phyloP scores from a whole-genome alignment of 2,888 invertebrate species.

The Chrysotoxum bicinctum region DNA sequence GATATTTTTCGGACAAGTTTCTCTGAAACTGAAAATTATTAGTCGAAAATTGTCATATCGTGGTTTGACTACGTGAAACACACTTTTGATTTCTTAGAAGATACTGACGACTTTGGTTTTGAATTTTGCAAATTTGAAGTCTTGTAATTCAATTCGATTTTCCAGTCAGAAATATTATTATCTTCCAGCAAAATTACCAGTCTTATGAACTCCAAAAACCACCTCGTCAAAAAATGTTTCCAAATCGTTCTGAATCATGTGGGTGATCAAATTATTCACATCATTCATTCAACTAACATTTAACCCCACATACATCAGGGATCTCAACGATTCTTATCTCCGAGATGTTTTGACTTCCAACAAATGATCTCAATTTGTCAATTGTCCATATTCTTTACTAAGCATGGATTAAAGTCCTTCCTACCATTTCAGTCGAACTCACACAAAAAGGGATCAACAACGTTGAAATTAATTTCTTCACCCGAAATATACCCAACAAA shows the following conservation, averaged over 20 bases:
- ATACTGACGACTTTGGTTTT: too few relatives aligned
- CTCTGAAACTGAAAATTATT: too few relatives aligned
- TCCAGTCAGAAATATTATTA: too few relatives aligned
- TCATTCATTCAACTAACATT: slow-evolving; percentile 37
- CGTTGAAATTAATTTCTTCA: slow-evolving; percentile 69
- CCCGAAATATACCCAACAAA: slow-evolving; percentile 57
- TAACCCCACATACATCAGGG: slow-evolving; percentile 58
- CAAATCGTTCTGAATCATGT: not conserved
- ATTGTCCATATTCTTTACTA: slow-evolving; percentile 62
- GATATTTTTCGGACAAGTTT: too few relatives aligned
- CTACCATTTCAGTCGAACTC: slow-evolving; percentile 1
- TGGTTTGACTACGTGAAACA: too few relatives aligned
- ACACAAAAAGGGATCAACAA: slow-evolving; percentile 58
- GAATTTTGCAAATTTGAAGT: too few relatives aligned
- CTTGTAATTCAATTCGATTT: too few relatives aligned
- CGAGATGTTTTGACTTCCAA: slow-evolving; percentile 80
- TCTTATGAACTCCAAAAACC: not conserved
- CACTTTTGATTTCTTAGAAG: too few relatives aligned
- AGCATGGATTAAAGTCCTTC: slow-evolving; percentile 65
- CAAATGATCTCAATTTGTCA: slow-evolving; percentile 81
- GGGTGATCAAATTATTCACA: slow-evolving; percentile 55
- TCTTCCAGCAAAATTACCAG: too few relatives aligned
- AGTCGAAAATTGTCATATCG: too few relatives aligned
- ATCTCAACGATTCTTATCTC: slow-evolving; percentile 76
- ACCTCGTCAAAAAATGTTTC: not conserved